Base-by-base conservation (phyloP, 2,888 invertebrate species). In the Eupeodes luniger region DNA sequence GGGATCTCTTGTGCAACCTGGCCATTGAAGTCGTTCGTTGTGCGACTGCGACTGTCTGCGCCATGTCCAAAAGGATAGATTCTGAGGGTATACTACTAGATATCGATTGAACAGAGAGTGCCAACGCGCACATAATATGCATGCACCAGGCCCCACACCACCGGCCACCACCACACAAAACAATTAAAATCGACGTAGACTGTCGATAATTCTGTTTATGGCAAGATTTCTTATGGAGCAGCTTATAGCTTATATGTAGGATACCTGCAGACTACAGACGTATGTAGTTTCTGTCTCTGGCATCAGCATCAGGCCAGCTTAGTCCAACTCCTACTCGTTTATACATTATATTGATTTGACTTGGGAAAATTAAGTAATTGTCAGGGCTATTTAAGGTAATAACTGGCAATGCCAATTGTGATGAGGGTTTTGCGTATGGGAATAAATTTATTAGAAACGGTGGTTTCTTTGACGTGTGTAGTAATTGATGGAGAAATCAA, bases 321-420 rank as follows among this genome's bases (percentile, higher is more conserved):
- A 67, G 61, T 19, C 78, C 78, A 79, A 78, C 86, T 69, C 86
- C 86, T 69, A 86, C 86, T 64, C 75, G 79, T 36, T 75, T 75
- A n/a, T 27, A 19, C 19, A 1, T 3, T 40, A 27, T 19, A 70
- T 75, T 76, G 75, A 34, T 69, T 79, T 59, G 80, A 84, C 74
- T 72, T 74, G 67, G 40, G 69, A 75, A 72, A 82, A 79, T 86
- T 86, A 86, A 79, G 86, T 86, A 82, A 86, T 86, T 86, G 86
- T 75, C 82, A 86, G 79, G 62, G 79, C 79, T 72, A 83, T 87
- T 87, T 80, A 83, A 79, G 87, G 87, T 70, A 87, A 83, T 87
- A 86, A 79, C 83, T 75, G 69, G 53, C 64, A 76, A 67, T 75
- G 62, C 44, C 64, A 76, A 83, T 72, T 83, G 75, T 47, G 49